Conservation (phyloP, 1,140 invertebrate genomes). For the Drosophila punjabiensis region DNA sequence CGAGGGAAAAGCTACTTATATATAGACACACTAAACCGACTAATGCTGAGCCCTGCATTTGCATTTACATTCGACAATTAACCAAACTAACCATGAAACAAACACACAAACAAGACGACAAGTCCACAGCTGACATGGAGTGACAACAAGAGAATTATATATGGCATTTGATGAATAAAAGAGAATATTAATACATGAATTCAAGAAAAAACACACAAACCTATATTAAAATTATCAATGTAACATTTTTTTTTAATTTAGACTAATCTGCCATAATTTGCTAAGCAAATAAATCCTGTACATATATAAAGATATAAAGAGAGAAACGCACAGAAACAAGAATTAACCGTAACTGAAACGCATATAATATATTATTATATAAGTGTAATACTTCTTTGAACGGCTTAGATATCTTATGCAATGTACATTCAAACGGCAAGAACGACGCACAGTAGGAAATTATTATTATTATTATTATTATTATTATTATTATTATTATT, state of each 20-base stretch:
- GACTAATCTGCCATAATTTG: slow-evolving; percentile 84
- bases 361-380: slow-evolving; percentile 77
- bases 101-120: slow-evolving; percentile 36
- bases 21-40: slow-evolving; percentile 45
- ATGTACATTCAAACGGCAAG: slow-evolving; percentile 57
- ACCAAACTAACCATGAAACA: slow-evolving; percentile 53
- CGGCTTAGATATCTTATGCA: slow-evolving; percentile 45
- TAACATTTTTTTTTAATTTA: slow-evolving; percentile 59
- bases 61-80: slow-evolving; percentile 40
- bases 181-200: slow-evolving; percentile 35
- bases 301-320: slow-evolving; percentile 31
- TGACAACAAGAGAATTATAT: slow-evolving; percentile 35
- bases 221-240: slow-evolving; percentile 29
- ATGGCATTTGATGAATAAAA: slow-evolving; percentile 41
- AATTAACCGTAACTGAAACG: slow-evolving; percentile 46
- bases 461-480: slow-evolving; percentile 43
- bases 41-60: slow-evolving; percentile 41
- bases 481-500: slow-evolving; percentile 41
- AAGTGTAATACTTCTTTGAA: slow-evolving; percentile 58
- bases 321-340: slow-evolving; percentile 30
- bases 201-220: slow-evolving; percentile 17
- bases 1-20: slow-evolving; percentile 41
- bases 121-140: slow-evolving; percentile 51
- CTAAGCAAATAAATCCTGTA: slow-evolving; percentile 75
- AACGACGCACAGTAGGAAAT: slow-evolving; percentile 53